phyloP scores from a whole-genome alignment of 1,140 invertebrate genomes.

The Drosophila burlai region DNA sequence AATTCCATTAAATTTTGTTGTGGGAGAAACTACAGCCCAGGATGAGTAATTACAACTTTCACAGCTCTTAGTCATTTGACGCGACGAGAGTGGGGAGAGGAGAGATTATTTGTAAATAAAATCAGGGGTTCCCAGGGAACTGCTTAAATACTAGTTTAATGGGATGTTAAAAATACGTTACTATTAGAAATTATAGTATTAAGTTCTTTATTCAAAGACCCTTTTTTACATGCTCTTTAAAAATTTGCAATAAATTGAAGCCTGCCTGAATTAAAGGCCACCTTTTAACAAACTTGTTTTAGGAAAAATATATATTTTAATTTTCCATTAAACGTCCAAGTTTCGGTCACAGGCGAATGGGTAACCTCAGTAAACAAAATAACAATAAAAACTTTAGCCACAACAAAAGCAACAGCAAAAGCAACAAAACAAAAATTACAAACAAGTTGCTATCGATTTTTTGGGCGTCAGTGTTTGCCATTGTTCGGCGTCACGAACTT shows the following conservation, averaged over 20 bases:
- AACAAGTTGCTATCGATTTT: constrained; percentile 66
- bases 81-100: not conserved
- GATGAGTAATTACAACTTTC: constrained; percentile 36
- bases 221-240: too few relatives aligned
- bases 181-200: not conserved
- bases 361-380: constrained; percentile 41
- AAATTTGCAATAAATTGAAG: too few relatives aligned
- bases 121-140: not conserved
- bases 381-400: constrained; percentile 44
- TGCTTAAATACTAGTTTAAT: too few relatives aligned
- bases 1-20: constrained; percentile 51
- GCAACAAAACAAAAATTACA: constrained; percentile 47
- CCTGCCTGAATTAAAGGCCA: not conserved
- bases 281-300: constrained; percentile 7
- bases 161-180: not conserved
- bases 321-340: constrained; percentile 54
- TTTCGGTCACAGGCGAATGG: constrained; percentile 24
- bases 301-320: constrained; percentile 50
- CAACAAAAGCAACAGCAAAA: constrained; percentile 23
- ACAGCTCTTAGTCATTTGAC: not conserved
- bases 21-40: constrained; percentile 10
- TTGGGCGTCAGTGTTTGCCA: constrained; percentile 44
- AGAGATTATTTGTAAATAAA: not conserved
- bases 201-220: not conserved
- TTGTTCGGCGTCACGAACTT: constrained; percentile 56